A percentile compares a stretch with the other conserved stretches of the same genome.
phyloP scores from a whole-genome alignment of 2,113 vertebrate genomes.

The Nymphicus hollandicus region DNA sequence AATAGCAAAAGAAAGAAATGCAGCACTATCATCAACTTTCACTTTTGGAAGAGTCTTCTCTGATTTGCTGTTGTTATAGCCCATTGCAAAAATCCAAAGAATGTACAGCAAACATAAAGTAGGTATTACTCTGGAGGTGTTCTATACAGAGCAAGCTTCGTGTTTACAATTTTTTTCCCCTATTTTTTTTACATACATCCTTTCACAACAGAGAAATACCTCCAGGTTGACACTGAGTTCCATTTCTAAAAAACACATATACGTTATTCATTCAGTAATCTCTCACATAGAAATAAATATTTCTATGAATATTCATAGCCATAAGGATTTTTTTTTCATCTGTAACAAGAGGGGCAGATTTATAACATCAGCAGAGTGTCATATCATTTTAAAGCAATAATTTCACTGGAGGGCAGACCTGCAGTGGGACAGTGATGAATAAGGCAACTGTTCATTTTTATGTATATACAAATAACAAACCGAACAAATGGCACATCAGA shows the following conservation, averaged over 20 bases:
- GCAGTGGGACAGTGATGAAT: not conserved
- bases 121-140: not conserved
- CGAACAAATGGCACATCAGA: not conserved
- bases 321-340: not conserved
- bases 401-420: not conserved
- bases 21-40: not conserved
- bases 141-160: not conserved
- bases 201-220: not conserved
- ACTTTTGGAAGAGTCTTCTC: not conserved
- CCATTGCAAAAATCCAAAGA: not conserved
- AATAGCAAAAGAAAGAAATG: not conserved
- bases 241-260: fast-evolving
- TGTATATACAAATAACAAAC: not conserved
- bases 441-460: not conserved
- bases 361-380: not conserved
- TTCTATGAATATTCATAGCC: not conserved
- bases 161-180: not conserved
- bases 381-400: not conserved
- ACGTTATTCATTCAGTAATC: not conserved
- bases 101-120: not conserved
- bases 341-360: not conserved
- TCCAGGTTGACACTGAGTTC: not conserved
- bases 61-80: not conserved
- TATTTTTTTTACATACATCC: not conserved
- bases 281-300: not conserved